These are phyloP conservation scores for Saccostrea glomerata DNA, from an alignment of 1,140 invertebrate genomes.

Conservation along the genomic window DNA sequence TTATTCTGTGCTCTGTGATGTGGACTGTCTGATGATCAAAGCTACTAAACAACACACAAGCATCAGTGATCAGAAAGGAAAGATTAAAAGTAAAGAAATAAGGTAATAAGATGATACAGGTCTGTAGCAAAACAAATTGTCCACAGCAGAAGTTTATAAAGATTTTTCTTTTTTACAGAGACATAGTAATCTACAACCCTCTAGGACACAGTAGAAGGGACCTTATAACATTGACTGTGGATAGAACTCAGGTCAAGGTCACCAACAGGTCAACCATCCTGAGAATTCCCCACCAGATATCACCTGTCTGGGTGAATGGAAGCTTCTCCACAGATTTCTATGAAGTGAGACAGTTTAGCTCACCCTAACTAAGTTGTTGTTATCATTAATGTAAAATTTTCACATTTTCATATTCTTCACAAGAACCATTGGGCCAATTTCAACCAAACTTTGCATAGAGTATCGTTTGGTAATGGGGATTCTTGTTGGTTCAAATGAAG, in stretches of 20 bases:
- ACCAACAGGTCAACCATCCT: constrained; percentile 32
- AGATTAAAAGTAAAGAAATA: no score
- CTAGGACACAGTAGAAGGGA: constrained; percentile 61
- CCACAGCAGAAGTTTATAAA: neutral
- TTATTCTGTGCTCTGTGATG: no score
- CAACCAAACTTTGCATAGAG: neutral
- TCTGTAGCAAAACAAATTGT: no score
- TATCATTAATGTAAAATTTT: neutral
- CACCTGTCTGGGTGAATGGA: constrained; percentile 58
- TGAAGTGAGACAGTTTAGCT: constrained; percentile 41
- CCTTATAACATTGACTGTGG: constrained; percentile 58
- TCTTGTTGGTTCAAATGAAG: no score
- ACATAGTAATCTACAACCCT: constrained; percentile 65
- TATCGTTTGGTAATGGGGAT: neutral
- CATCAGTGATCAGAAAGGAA: no score
- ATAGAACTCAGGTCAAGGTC: constrained; percentile 57
- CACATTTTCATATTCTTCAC: neutral
- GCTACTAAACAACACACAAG: no score
- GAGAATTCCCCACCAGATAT: constrained; percentile 59
- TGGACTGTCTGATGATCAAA: no score
- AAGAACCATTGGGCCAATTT: neutral
- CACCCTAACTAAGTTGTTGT: neutral
- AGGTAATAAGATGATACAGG: no score
- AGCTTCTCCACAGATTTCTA: constrained; percentile 28
- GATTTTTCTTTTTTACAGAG: constrained; percentile 54